phyloP scores from a whole-genome alignment of 1,140 invertebrate species.

The Brachionus paranguensis region DNA sequence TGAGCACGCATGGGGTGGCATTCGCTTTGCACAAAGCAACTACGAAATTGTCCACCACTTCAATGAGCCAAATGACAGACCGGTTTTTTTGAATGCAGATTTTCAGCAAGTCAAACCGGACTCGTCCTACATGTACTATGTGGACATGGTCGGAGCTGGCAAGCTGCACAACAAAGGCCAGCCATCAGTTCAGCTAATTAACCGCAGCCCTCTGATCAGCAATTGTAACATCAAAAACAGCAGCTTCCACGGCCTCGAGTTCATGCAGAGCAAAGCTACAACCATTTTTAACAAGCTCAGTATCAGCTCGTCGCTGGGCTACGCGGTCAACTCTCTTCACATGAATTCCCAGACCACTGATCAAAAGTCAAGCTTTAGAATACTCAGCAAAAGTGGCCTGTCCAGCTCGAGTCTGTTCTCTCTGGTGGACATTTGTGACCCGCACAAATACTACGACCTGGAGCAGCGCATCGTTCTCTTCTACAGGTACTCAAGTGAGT shows the following conservation, averaged over 20 bases:
- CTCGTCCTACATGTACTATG: slow-evolving; percentile 38
- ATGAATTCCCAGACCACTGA: slow-evolving; percentile 22
- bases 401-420: not conserved
- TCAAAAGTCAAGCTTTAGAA: slow-evolving; percentile 36
- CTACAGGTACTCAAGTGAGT: slow-evolving; percentile 92
- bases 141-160: slow-evolving; percentile 11
- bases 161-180: not conserved
- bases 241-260: slow-evolving; percentile 12
- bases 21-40: slow-evolving; percentile 15
- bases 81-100: not conserved
- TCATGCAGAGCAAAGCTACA: not conserved
- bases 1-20: slow-evolving; percentile 38
- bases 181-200: slow-evolving; percentile 3
- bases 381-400: not conserved
- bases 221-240: slow-evolving; percentile 26
- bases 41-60: not conserved
- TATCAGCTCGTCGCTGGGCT: not conserved
- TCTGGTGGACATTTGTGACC: slow-evolving; percentile 26
- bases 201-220: not conserved
- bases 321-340: not conserved
- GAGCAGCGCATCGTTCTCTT: slow-evolving; percentile 72
- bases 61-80: not conserved
- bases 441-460: slow-evolving; percentile 24
- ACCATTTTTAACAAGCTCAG: not conserved
- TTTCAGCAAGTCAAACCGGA: slow-evolving; percentile 25